Conservation (phyloP, 2,888 invertebrate species). For the Drymonia ruficornis region DNA sequence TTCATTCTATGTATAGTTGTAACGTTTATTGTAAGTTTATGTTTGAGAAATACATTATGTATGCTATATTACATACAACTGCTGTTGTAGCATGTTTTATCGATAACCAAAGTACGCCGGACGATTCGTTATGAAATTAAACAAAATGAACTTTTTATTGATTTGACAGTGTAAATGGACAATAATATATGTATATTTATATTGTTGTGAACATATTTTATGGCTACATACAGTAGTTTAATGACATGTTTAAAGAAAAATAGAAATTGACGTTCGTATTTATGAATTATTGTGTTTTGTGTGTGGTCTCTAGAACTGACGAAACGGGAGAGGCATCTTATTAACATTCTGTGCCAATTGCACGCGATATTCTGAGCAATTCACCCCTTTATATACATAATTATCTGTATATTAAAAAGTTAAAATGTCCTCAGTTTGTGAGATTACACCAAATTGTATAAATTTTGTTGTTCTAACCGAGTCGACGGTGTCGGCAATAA, state of each 20-base stretch:
- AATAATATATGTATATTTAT: constrained; percentile 47
- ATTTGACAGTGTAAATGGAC: constrained; percentile 54
- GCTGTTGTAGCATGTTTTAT: constrained; percentile 47
- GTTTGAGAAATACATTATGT: constrained; percentile 53
- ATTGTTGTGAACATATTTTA: constrained; percentile 52
- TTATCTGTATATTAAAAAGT: no score
- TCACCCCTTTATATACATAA: no score
- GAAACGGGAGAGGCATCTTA: not conserved
- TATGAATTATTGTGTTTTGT: constrained; percentile 68
- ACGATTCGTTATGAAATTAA: constrained; percentile 68
- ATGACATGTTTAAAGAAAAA: constrained; percentile 63
- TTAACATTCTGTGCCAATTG: no score
- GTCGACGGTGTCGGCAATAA: constrained; percentile 32
- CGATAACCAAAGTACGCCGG: constrained; percentile 60
- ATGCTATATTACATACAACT: constrained; percentile 55
- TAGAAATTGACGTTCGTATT: constrained; percentile 66
- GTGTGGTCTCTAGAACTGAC: constrained; percentile 60
- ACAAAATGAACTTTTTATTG: constrained; percentile 69
- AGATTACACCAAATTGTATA: constrained; percentile 61
- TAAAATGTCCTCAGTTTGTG: constrained; percentile 36
- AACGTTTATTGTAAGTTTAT: constrained; percentile 41
- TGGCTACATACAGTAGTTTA: constrained; percentile 51
- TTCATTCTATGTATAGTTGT: constrained; percentile 50
- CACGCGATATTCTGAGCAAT: no score
- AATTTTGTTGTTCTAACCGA: constrained; percentile 62